Evolutionary conservation across 2,113 vertebrate species (phyloP), one percentile per base, ranked within the genome.

Genomic region (Indri indri): DNA sequence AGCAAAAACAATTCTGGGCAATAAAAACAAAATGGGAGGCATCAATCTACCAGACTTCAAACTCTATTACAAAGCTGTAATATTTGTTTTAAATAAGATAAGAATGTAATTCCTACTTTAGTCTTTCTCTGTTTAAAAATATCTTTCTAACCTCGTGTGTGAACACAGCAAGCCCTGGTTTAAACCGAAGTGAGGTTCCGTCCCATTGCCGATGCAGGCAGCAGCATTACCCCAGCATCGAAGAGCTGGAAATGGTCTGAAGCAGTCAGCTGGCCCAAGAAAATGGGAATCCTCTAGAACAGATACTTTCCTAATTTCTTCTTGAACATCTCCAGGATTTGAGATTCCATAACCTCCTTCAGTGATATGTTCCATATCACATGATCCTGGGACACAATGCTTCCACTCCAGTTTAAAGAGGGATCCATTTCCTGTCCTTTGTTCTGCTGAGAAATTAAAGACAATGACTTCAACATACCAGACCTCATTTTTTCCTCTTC

Each of bases 111-210:
- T 88, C 45, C 40, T 66, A 71, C 79, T 76, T 90, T 23, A 22
- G 80, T 90, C 30, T 80, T 87, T 88, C n/a, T 90, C n/a, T 59
- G 37, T 61, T 88, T 87, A 30, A 68, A 95, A 85, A 66, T 66
- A 68, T 47, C 50, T 93, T 91, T 94, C 70, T 84, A 47, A 65
- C 6, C 14, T 34, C 34, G 16, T 22, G 8, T 14, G 20, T 25
- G 3, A 73, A 52, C 30, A 81, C 14, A 54, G 8, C 1, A 40
- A 37, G 27, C 3, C 22, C 34, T 52, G 16, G 0, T 66, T 65
- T 37, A 66, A 47, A 30, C 27, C 20, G 25, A n/a, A 45, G 5
- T 17, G 20, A 9, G 45, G 9, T 14, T 66, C 23, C 13, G 9
- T 32, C 13, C 17, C 11, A 14, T 23, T 2, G 4, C 34, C 50